Evolutionary conservation across 2,113 vertebrate genomes (phyloP).

Genomic region (Laticauda colubrina): DNA sequence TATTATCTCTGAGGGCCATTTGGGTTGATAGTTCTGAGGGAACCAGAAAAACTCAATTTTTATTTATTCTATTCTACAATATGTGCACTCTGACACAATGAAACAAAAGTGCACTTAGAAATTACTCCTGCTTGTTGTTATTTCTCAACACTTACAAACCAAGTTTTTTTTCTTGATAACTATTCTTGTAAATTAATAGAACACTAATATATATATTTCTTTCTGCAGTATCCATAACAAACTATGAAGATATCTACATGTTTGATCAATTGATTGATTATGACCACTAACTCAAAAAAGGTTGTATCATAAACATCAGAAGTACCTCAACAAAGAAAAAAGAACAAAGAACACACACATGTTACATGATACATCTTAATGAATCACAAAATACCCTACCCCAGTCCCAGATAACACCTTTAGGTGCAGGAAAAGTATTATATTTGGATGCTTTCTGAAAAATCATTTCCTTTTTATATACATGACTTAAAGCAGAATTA

Average conservation of each 20-base stretch:
- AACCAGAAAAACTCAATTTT: background rate
- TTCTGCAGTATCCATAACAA: background rate
- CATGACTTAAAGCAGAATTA: background rate
- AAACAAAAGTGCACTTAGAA: background rate
- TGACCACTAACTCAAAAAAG: background rate
- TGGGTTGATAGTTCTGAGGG: background rate
- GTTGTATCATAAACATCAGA: background rate
- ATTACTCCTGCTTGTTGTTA: background rate
- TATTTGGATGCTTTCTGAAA: background rate
- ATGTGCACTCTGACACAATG: background rate
- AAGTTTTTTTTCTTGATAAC: background rate
- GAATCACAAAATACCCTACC: background rate
- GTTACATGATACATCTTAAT: background rate
- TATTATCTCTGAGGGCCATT: background rate
- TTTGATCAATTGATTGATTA: background rate
- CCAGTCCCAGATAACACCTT: background rate
- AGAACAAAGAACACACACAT: background rate
- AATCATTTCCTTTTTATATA: background rate
- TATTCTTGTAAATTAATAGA: background rate
- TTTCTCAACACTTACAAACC: background rate
- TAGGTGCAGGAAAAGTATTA: background rate
- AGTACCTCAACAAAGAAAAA: background rate
- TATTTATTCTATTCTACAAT: background rate
- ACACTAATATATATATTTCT: background rate
- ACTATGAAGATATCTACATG: background rate